These are phyloP conservation scores for Agriopis marginaria DNA, from an alignment of 2,888 invertebrate genomes.

Conservation along the genomic window DNA sequence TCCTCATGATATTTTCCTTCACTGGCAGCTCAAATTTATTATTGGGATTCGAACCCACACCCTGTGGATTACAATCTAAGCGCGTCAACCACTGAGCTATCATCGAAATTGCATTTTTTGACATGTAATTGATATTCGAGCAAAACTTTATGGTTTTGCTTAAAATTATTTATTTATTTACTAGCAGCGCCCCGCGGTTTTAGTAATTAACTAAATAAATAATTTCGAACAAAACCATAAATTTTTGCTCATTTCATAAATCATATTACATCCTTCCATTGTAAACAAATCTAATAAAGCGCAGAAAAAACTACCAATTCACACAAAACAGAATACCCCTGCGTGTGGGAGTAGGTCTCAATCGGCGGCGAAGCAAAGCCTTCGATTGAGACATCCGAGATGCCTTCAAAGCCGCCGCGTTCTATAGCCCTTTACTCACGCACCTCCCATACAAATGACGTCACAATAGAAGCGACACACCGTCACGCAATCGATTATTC, in stretches of 20 bases:
- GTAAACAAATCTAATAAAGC: conserved; percentile 51
- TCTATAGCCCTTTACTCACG: conserved; percentile 72
- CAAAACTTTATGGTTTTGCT: conserved; percentile 15
- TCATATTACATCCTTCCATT: conserved; percentile 48
- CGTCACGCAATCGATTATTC: conserved; percentile 42
- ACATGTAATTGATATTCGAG: not conserved
- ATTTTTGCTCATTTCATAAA: conserved; percentile 36
- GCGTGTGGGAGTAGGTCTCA: conserved; percentile 61
- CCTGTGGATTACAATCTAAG: too few species aligned
- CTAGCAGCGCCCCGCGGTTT: not conserved
- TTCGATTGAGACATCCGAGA: conserved; percentile 84
- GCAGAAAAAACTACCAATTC: conserved; percentile 39
- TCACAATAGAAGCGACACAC: conserved; percentile 25
- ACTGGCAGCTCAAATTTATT: too few species aligned
- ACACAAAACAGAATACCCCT: conserved; percentile 56
- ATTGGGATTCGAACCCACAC: too few species aligned
- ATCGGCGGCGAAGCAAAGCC: conserved; percentile 71
- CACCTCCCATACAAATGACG: conserved; percentile 50
- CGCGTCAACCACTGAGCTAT: too few species aligned
- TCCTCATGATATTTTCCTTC: too few species aligned
- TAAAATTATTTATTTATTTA: too few species aligned
- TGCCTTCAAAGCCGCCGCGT: conserved; percentile 80
- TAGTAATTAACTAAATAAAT: too few species aligned
- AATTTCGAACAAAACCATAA: not conserved
- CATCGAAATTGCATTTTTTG: not conserved